A percentile compares a stretch with the other conserved stretches of the same genome.
These are phyloP conservation scores for Malacoctenus gilli DNA, from an alignment of 2,797 vertebrate species.

Conservation along the genomic window DNA sequence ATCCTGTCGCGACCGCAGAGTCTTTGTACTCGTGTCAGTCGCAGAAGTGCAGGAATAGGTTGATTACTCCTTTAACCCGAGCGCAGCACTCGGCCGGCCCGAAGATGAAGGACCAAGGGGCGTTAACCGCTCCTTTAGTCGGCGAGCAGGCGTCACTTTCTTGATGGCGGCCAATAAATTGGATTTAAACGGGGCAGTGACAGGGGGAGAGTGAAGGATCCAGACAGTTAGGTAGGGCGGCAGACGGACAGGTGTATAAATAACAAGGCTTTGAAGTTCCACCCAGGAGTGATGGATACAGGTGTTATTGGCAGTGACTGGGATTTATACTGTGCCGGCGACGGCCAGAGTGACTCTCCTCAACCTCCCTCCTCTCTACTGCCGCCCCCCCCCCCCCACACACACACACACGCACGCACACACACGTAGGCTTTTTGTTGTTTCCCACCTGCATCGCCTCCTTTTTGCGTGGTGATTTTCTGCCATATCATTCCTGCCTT, in stretches of 20 bases:
- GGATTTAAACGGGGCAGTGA: constrained; percentile 15
- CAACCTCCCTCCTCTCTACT: background rate
- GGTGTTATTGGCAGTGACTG: constrained; percentile 43
- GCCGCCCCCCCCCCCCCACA: background rate
- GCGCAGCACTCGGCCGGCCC: background rate
- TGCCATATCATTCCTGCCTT: constrained; percentile 1
- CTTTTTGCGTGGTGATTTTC: background rate
- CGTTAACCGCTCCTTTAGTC: background rate
- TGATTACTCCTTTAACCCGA: background rate
- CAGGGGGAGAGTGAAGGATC: constrained; percentile 17
- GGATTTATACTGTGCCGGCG: constrained; percentile 25
- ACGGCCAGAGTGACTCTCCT: background rate
- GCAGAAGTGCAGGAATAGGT: background rate
- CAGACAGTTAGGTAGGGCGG: constrained; percentile 3
- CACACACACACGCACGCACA: no score
- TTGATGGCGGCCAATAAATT: constrained; percentile 19
- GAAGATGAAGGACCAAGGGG: background rate
- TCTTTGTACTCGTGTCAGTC: background rate
- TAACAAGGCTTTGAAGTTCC: constrained; percentile 55
- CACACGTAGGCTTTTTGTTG: background rate
- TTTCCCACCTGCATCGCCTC: background rate
- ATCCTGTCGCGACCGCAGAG: background rate
- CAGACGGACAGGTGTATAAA: constrained; percentile 48
- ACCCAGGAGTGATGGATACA: constrained; percentile 49
- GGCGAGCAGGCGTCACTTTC: constrained; percentile 1